Evolutionary conservation across 2,113 vertebrate genomes (phyloP), one percentile per base, ranked within the genome.

Genomic region (Eclectus roratus): DNA sequence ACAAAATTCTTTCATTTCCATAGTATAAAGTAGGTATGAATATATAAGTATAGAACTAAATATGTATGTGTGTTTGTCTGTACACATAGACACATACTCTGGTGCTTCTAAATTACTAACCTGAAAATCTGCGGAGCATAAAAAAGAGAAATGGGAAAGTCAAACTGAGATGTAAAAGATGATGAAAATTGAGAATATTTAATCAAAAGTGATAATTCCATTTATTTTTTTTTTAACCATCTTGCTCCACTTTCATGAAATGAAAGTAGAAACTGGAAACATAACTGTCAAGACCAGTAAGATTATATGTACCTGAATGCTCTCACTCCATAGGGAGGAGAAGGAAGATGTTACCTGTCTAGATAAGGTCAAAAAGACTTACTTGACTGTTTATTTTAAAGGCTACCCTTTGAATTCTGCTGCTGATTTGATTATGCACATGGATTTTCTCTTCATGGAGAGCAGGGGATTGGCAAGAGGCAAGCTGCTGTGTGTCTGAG

Each of bases 391-490:
- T 63, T 61, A 71, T 70, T 89, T 87, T 63, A n/a, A 63, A 76
- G 17, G n/a, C 13, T 33, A 46, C 13, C 2, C 35, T 89, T 76
- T 46, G 35, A 33, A 43, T 17, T 46, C 21, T 72, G 33, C 39
- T 64, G 12, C 17, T 55, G 19, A 27, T 73, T 44, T 39, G 9
- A 8, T 4, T n/a, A 5, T 0, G 1, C 33, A 9, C 11, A 11
- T 61, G 46, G 8, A 27, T 69, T 69, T n/a, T 50, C 19, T 47
- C 29, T 85, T 21, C 28, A 9, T 39, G 52, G 52, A 58, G 73
- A 56, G 29, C 18, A 74, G 13, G 6, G 10, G 23, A n/a, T 35
- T 13, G 35, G 21, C 58, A 41, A 41, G 19, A 58, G 15, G 33
- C 6, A 43, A 74, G 10, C 55, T 79, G 7, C 20, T n/a, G 7